Base-by-base conservation (phyloP, 2,113 vertebrate species). In the Cathartes aura region DNA sequence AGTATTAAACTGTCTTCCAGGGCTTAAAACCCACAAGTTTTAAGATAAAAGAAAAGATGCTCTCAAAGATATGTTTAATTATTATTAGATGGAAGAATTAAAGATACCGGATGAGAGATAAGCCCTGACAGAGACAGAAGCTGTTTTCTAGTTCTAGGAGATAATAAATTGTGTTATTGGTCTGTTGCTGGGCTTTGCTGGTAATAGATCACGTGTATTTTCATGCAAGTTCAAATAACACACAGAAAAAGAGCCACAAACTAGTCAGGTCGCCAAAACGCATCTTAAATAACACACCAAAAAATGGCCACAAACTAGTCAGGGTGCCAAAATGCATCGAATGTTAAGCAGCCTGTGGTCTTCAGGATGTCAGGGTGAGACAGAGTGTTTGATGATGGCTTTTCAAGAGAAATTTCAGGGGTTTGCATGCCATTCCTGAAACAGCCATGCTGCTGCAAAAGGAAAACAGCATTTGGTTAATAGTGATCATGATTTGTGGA, bases 211-310 rank as follows among this genome's bases (percentile, higher is more conserved):
- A 66, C 85, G 62, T 16, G 27, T 38, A 22, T 90, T 95, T 95
- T 91, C 48, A 76, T 52, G 26, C 42, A 82, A 80, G 62, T 89
- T 95, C 82, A 82, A 96, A 70, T 34, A 91, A 47, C 73, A 83
- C 72, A 73, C 48, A 90, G 52, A 79, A 84, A 89, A 80, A 2
- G 48, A 87, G 58, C 91, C 91, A 82, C 66, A 56, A 82, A 78
- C 27, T 6, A 27, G 15, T 42, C 83, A 29, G 3, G 1, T 43
- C 91, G 94, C 92, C 91, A 87, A 97, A 93, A 84, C 1, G 2
- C 43, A 71, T 82, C 80, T 85, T 94, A 87, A 95, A 79, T 72
- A 90, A 76, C 79, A 72, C 87, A 52, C 12, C 0, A 19, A 55
- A 60, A 67, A 72, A 36, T 5, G 52, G 60, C 87, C 87, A 76